These are phyloP conservation scores for Oconnorella tubifera DNA, from an alignment of 2,888 invertebrate species.

Conservation along the genomic window DNA sequence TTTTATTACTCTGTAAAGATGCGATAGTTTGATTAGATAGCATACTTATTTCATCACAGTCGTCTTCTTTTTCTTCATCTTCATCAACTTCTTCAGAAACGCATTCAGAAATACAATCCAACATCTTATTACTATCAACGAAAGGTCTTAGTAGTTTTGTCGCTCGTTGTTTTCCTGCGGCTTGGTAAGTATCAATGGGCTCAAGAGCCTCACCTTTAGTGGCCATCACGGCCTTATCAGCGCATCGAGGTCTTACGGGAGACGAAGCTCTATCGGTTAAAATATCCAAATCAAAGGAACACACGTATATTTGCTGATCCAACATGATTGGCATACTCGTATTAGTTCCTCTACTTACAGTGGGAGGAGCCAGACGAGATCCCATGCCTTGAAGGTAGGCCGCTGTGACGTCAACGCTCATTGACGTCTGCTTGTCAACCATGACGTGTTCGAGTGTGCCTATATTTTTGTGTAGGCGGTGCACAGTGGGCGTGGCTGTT, in stretches of 20 bases:
- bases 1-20: background rate
- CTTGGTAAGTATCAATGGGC: conserved; percentile 30
- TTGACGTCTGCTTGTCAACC: conserved; percentile 26
- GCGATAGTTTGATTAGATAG: too few species aligned
- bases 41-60: background rate
- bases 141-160: background rate
- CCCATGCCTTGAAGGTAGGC: conserved; percentile 21
- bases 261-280: conserved; percentile 22
- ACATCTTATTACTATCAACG: background rate
- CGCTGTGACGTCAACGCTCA: conserved; percentile 25
- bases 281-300: background rate
- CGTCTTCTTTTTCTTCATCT: background rate
- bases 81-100: background rate
- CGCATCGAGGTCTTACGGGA: conserved; percentile 22
- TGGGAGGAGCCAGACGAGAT: background rate
- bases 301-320: background rate
- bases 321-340: background rate
- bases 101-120: background rate
- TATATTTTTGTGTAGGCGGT: conserved; percentile 29
- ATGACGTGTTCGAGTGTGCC: conserved; percentile 28
- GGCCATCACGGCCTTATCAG: conserved; percentile 32
- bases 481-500: conserved; percentile 25
- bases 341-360: background rate
- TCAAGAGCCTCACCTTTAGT: conserved; percentile 28
- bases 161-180: conserved; percentile 13